Conservation (phyloP, 2,797 vertebrate species). For the Limosa lapponica region DNA sequence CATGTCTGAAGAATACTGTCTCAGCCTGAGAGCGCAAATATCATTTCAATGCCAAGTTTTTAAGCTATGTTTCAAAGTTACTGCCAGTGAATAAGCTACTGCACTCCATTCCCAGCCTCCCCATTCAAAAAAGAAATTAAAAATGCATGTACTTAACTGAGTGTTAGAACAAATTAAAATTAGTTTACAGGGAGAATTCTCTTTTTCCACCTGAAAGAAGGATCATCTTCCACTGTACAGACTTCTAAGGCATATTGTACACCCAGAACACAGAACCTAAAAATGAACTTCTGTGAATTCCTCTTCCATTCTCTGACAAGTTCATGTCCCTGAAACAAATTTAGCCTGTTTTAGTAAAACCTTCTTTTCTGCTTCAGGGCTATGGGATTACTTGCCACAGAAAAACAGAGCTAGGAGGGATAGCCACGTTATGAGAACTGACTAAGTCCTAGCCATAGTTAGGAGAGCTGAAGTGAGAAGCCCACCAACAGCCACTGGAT, state of each 20-base stretch:
- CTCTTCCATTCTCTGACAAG: background rate
- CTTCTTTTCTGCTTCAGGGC: background rate
- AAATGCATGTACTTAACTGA: background rate
- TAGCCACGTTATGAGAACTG: rapidly evolving
- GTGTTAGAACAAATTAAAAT: background rate
- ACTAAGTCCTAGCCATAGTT: too few species aligned
- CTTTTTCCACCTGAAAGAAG: background rate
- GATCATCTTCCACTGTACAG: background rate
- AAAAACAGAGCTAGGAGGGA: background rate
- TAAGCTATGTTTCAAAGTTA: slow-evolving; percentile 47
- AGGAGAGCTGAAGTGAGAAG: background rate
- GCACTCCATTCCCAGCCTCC: background rate
- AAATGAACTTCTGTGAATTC: background rate
- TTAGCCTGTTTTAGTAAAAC: background rate
- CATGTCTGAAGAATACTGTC: slow-evolving; percentile 4
- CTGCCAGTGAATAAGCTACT: background rate
- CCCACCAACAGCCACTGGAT: background rate
- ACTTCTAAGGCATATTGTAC: background rate
- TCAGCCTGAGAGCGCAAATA: background rate
- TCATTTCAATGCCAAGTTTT: slow-evolving; percentile 1
- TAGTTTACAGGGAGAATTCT: background rate
- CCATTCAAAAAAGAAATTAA: background rate
- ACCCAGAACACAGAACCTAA: background rate
- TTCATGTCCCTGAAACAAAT: background rate
- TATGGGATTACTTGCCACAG: background rate